Evolutionary conservation across 2,888 invertebrate genomes (phyloP), one percentile per base, ranked within the genome.

Genomic region (Trichogramma dendrolimi): DNA sequence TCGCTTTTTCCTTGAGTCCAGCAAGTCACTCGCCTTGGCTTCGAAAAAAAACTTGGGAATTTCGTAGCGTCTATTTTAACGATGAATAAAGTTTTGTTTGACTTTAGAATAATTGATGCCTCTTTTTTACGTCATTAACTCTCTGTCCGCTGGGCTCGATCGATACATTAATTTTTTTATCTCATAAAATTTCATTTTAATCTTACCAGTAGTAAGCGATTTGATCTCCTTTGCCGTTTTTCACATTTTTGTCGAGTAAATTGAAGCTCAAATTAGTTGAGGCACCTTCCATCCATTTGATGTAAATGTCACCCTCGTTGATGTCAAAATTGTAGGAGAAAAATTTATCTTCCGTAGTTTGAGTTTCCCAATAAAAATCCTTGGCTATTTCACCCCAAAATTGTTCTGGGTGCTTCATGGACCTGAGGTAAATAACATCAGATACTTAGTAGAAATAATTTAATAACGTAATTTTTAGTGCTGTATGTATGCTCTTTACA

Each of bases 211-310:
- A 94, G 81, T 89, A 97, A 27, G 96, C 96, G 67, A 96, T 85
- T 78, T 90, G 92, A 72, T 96, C 92, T 41, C 94, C 96, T 66
- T 89, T 81, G 11, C 96, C 96, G 70, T 88, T 90, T 73, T 91
- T 86, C 59, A 99, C 88, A 80, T 95, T 92, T 67, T 92, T 86
- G 81, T 99, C 98, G 70, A 99, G 82, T 57, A 94, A 84, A 82
- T 99, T 99, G 81, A 95, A 99, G 77, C 93, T 94, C 67, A 98
- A 87, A 80, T 99, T 99, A 48, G 97, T 98, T 46, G 90, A 87
- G 4, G 93, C 93, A 7, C 95, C 97, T 73, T 93, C 91, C 89
- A 99, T 88, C 92, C 96, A 99, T 80, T 92, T 94, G 52, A 94
- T 89, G 71, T 85, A 92, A 71, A 99, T 89, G 8, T 91, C 90